Base-by-base conservation (phyloP, 2,113 vertebrate species). In the Geococcyx californianus region DNA sequence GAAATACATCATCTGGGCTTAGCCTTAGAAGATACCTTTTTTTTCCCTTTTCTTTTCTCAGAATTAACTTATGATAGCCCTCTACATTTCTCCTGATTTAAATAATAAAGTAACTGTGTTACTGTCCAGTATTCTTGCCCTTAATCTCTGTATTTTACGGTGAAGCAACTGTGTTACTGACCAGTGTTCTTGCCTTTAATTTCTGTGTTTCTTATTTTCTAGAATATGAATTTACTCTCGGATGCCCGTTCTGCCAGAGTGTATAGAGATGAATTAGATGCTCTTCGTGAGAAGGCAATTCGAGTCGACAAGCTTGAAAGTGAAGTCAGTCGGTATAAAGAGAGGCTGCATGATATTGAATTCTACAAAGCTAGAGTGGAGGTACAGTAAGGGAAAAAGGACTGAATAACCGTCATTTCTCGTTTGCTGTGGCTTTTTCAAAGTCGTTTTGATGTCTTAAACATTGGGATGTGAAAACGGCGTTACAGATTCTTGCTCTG, bases 291-390 rank as follows among this genome's bases (percentile, higher is more conserved):
- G 96, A 99, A 99, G 93, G 99, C 99, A 4, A 96, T 99, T 84
- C 98, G 99, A 6, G 99, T 99, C 9, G 99, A 99, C 97, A 99
- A 99, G 92, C 98, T 99, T 97, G 99, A 99, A 98, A 99, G 99
- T 34, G 99, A 99, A 97, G 98, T 99, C 97, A 96, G 95, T 67
- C 98, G 99, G 58, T 99, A 99, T 87, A 99, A 99, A 94, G 99
- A 99, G 95, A 98, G 98, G 56, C 98, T 99, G 23, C 99, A 99
- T 13, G 99, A 99, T 97, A 99, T 99, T 7, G 99, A 99, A 97
- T 99, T 99, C 96, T 99, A 99, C 97, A 99, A 99, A 93, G 99
- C 99, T 97, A 98, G 99, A 97, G 98, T 99, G 54, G 99, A 99
- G 99, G 99, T 99, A 98, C 75, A 73, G 67, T 45, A 31, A 60